Base-by-base conservation (phyloP, 1,140 invertebrate species). In the Harpegnathos saltator region DNA sequence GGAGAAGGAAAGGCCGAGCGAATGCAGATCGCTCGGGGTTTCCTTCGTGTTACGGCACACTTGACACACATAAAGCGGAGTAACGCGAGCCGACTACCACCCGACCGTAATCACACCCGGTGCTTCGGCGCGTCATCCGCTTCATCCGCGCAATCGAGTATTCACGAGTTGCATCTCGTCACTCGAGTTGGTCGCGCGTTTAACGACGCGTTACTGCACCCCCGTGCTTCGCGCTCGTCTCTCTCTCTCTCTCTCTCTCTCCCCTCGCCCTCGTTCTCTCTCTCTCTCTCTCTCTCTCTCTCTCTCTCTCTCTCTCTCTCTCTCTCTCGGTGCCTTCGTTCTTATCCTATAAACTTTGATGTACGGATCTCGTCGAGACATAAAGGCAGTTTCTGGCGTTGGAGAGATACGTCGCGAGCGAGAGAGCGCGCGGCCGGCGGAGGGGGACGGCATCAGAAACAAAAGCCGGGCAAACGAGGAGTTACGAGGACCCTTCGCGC, bases 381-480 rank as follows among this genome's bases (percentile, higher is more conserved):
- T 77, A 74, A 82, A 77, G 50, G 71, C 69, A 77, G 83, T 66
- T 74, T 82, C 50, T 59, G 62, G 22, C 33, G 33, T 33, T 44
- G 38, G 52, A 59, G 19, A 73, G 83, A 84, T 75, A 78, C 74
- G 59, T 83, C 44, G 63, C 72, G 62, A 56, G 22, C 72, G 56
- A 33, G 33, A 33, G 33, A 33, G 38, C 33, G 15, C 62, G 69
- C 44, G 86, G 52, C 73, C 33, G 77, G 15, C 29, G 52, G 24
- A 15, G 50, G 48, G 66, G 38, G 7, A 44, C 38, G 38, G 68
- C 85, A 83, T 89, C 86, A 74, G 84, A 86, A 89, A 90, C 62
- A 82, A 89, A 90, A 90, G 89, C 80, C 83, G 71, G 71, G 81
- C 71, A 90, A 90, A 90, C 89, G 89, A 90, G 89, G 58, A 90